These are phyloP conservation scores for Lucinisca nassula DNA, from an alignment of 2,888 invertebrate species.

Conservation along the genomic window DNA sequence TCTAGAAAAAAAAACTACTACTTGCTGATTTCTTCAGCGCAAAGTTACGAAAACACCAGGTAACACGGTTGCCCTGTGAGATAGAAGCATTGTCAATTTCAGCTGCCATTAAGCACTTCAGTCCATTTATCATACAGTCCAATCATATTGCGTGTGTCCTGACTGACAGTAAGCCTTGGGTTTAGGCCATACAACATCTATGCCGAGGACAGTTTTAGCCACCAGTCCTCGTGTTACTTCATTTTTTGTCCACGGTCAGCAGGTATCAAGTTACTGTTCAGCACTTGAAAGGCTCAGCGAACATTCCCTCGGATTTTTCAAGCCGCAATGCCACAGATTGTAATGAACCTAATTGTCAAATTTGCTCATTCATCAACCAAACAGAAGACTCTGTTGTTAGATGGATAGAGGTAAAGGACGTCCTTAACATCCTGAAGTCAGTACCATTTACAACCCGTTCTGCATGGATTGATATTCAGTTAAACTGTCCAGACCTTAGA, in stretches of 20 bases:
- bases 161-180: constrained; percentile 72
- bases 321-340: no score
- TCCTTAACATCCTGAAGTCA: no score
- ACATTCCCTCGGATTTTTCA: no score
- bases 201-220: constrained; percentile 69
- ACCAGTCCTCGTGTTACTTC: constrained; percentile 65
- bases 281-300: no score
- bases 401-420: no score
- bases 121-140: constrained; percentile 68
- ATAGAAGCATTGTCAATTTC: constrained; percentile 71
- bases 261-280: constrained; percentile 52
- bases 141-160: constrained; percentile 47
- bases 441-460: no score
- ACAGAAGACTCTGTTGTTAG: no score
- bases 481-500: no score
- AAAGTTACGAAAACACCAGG: constrained; percentile 70
- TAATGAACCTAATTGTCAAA: no score
- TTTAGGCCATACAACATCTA: constrained; percentile 68
- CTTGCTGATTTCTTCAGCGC: constrained; percentile 74
- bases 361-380: no score
- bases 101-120: constrained; percentile 67
- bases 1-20: constrained; percentile 20
- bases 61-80: constrained; percentile 71
- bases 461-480: no score
- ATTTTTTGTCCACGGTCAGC: constrained; percentile 65